Conservation (phyloP, 2,113 vertebrate species). For the Podarcis muralis region DNA sequence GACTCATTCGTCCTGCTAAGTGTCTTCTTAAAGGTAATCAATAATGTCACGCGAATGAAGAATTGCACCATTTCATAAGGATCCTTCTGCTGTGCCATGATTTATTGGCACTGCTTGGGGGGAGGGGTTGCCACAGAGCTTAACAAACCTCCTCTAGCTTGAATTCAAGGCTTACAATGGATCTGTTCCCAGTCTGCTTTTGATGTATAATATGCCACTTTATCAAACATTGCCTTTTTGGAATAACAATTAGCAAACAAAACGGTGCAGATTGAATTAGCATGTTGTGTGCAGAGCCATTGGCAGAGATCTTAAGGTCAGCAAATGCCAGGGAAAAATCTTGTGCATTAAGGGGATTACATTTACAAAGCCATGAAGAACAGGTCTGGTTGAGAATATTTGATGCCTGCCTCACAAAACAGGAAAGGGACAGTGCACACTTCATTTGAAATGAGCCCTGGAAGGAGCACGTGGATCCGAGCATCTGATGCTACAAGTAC, state of each 20-base stretch:
- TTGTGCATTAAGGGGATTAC: not conserved
- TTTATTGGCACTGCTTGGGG: slow-evolving; percentile 17
- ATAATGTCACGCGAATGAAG: slow-evolving; percentile 69
- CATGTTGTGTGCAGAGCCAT: slow-evolving; percentile 4
- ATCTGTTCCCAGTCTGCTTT: slow-evolving; percentile 31
- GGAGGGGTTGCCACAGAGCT: not conserved
- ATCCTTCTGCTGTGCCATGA: slow-evolving; percentile 45
- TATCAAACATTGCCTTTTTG: slow-evolving; percentile 2
- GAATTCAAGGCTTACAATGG: slow-evolving; percentile 9
- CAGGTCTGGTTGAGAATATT: not conserved
- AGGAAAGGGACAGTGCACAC: not conserved
- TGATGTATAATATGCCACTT: slow-evolving; percentile 4
- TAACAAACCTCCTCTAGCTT: slow-evolving; percentile 5
- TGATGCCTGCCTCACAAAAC: not conserved
- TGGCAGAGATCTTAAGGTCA: not conserved
- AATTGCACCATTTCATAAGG: slow-evolving; percentile 66
- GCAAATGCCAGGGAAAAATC: slow-evolving; percentile 1
- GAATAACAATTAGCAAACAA: slow-evolving; percentile 38
- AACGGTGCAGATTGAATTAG: slow-evolving; percentile 26
- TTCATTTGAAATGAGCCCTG: slow-evolving; percentile 6
- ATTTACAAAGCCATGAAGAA: slow-evolving; percentile 13
- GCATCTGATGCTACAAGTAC: not conserved
- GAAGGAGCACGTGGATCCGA: not conserved
- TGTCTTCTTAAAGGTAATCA: slow-evolving; percentile 72
- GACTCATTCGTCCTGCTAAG: slow-evolving; percentile 69